Evolutionary conservation across 2,888 invertebrate genomes (phyloP).

Genomic region (Ryuthela nishihirai): DNA sequence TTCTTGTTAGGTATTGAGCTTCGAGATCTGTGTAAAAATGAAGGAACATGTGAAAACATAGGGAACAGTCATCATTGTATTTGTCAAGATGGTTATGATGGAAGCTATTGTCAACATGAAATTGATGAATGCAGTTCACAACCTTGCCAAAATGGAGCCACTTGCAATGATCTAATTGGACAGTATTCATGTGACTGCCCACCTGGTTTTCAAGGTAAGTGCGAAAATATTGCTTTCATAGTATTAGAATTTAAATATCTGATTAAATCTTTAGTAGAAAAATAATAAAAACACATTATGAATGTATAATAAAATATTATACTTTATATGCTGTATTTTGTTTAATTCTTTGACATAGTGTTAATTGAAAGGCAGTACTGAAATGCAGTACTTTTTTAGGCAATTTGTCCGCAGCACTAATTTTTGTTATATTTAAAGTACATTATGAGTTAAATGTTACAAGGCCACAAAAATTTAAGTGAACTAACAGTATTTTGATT

Average conservation of each 20-base stretch:
- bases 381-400: too few relatives aligned
- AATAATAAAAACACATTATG: conserved; percentile 1
- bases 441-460: too few relatives aligned
- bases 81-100: conserved; percentile 97
- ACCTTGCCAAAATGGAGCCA: conserved; percentile 93
- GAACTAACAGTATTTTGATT: too few relatives aligned
- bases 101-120: conserved; percentile 87
- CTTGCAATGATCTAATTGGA: conserved; percentile 92
- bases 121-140: conserved; percentile 92
- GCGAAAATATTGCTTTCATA: background rate
- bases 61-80: conserved; percentile 90
- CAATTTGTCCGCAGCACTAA: too few relatives aligned
- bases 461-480: too few relatives aligned
- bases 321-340: background rate
- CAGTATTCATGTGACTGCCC: conserved; percentile 95
- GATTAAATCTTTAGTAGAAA: background rate
- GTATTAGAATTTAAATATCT: background rate
- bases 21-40: conserved; percentile 82
- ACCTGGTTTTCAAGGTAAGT: conserved; percentile 66
- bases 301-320: background rate
- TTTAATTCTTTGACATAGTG: too few relatives aligned
- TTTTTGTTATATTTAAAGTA: too few relatives aligned
- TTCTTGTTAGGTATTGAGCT: conserved; percentile 66
- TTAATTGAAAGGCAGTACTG: too few relatives aligned
- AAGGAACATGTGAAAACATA: conserved; percentile 90